Evolutionary conservation across 1,140 invertebrate genomes (phyloP).

Genomic region (Drosophila rhopaloa): DNA sequence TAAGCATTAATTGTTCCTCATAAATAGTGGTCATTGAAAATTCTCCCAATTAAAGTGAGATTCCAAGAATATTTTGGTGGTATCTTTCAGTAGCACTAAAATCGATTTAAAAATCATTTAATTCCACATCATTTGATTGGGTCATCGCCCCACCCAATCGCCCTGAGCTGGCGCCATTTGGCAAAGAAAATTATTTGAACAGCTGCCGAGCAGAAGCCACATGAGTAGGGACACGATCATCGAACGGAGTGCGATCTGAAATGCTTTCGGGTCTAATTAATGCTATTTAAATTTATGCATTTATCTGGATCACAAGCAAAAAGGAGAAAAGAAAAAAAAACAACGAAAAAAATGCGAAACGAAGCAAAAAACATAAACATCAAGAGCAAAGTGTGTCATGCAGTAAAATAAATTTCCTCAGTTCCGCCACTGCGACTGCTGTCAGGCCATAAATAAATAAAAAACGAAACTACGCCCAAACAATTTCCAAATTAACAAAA

Average conservation of each 20-base stretch:
- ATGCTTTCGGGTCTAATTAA: slow-evolving; percentile 52
- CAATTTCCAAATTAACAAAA: slow-evolving; percentile 73
- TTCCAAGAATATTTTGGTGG: no score
- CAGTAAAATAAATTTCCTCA: slow-evolving; percentile 67
- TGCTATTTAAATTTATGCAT: slow-evolving; percentile 70
- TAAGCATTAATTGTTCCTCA: no score
- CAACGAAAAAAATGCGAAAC: slow-evolving; percentile 7
- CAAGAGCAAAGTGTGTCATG: slow-evolving; percentile 69
- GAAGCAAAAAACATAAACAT: slow-evolving; percentile 40
- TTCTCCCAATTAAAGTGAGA: no score
- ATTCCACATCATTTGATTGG: slow-evolving; percentile 5
- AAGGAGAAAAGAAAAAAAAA: background rate
- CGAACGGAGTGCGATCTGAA: slow-evolving; percentile 19
- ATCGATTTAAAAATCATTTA: slow-evolving; percentile 8
- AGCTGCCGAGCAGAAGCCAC: slow-evolving; percentile 45
- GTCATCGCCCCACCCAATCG: slow-evolving; percentile 26
- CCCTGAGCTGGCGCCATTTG: slow-evolving; percentile 36
- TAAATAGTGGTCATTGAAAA: no score
- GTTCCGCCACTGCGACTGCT: slow-evolving; percentile 57
- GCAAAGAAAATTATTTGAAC: slow-evolving; percentile 58
- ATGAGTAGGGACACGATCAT: slow-evolving; percentile 14
- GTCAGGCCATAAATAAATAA: slow-evolving; percentile 72
- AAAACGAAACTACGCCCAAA: slow-evolving; percentile 64
- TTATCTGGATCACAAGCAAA: slow-evolving; percentile 42
- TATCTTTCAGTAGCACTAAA: background rate